Conservation (phyloP, 2,113 vertebrate species). For the Emydocephalus ijimae region DNA sequence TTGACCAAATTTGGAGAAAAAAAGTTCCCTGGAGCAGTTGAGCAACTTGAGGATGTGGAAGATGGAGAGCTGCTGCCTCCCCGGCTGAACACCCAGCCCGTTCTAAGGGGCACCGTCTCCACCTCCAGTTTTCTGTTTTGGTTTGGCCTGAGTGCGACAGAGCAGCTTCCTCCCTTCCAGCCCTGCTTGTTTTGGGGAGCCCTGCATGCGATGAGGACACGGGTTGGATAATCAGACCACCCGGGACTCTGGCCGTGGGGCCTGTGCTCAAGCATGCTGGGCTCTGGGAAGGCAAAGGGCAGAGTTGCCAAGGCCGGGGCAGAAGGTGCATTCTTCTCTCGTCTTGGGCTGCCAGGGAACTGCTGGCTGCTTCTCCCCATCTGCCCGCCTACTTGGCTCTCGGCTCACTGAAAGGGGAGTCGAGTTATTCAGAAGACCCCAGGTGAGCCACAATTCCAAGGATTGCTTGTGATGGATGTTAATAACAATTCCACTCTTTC, state of each 20-base stretch:
- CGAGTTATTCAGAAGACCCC: background rate
- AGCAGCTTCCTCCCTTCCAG: background rate
- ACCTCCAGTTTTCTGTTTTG: background rate
- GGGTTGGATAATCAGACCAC: background rate
- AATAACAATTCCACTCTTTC: background rate
- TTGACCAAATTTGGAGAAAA: conserved; percentile 58
- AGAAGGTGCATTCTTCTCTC: background rate
- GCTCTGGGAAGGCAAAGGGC: background rate
- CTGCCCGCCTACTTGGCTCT: background rate
- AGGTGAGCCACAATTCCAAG: background rate
- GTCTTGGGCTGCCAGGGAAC: background rate
- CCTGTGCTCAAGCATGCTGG: background rate
- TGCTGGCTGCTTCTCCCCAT: background rate
- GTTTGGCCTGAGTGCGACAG: conserved; percentile 4
- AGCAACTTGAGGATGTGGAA: conserved; percentile 4
- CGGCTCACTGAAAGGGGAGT: background rate
- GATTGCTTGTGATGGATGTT: background rate
- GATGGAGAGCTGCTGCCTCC: conserved; percentile 23
- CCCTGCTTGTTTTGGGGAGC: background rate
- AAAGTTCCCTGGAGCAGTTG: conserved; percentile 30
- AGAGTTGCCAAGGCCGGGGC: background rate
- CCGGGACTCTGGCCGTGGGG: background rate
- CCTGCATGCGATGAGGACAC: background rate
- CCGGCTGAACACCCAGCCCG: conserved; percentile 32
- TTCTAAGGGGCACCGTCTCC: conserved; percentile 2